Percentiles rank a stretch among this genome's conserved stretches.
These are phyloP conservation scores for Lethrus apterus DNA, from an alignment of 1,140 invertebrate genomes.

Conservation along the genomic window DNA sequence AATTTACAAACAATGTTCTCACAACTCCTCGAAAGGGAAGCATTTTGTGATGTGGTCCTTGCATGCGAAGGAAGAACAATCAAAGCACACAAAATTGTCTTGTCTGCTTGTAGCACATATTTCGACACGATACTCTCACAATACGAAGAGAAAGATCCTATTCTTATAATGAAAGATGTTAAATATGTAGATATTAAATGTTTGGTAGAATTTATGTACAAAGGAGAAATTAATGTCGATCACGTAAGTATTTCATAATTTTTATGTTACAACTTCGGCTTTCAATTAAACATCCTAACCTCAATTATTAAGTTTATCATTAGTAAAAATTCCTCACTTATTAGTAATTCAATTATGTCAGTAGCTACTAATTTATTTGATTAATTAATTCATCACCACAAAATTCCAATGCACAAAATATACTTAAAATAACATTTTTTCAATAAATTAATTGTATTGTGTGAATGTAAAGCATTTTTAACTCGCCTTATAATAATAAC, in stretches of 20 bases:
- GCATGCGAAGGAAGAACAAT: slow-evolving; percentile 84
- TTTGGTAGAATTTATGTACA: slow-evolving; percentile 91
- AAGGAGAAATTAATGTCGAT: slow-evolving; percentile 90
- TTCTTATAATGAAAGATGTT: slow-evolving; percentile 78
- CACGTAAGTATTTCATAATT: slow-evolving; percentile 71
- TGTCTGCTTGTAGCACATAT: slow-evolving; percentile 77
- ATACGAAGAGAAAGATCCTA: slow-evolving; percentile 80
- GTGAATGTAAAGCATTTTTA: too few relatives aligned
- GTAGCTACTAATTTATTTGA: too few relatives aligned
- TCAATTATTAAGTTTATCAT: too few relatives aligned
- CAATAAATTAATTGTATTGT: too few relatives aligned
- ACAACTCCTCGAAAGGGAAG: slow-evolving; percentile 74
- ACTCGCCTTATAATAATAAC: too few relatives aligned
- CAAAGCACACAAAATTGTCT: slow-evolving; percentile 78
- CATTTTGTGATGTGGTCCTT: slow-evolving; percentile 85
- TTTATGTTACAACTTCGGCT: too few relatives aligned
- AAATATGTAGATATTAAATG: slow-evolving; percentile 78
- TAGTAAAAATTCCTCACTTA: too few relatives aligned
- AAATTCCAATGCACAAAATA: too few relatives aligned
- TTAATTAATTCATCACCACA: too few relatives aligned
- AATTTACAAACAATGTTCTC: slow-evolving; percentile 87
- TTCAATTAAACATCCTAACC: too few relatives aligned
- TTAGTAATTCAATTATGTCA: too few relatives aligned
- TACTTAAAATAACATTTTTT: too few relatives aligned
- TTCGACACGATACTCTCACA: slow-evolving; percentile 82